phyloP scores from a whole-genome alignment of 2,888 invertebrate species.

The Drosophila melanosoma region DNA sequence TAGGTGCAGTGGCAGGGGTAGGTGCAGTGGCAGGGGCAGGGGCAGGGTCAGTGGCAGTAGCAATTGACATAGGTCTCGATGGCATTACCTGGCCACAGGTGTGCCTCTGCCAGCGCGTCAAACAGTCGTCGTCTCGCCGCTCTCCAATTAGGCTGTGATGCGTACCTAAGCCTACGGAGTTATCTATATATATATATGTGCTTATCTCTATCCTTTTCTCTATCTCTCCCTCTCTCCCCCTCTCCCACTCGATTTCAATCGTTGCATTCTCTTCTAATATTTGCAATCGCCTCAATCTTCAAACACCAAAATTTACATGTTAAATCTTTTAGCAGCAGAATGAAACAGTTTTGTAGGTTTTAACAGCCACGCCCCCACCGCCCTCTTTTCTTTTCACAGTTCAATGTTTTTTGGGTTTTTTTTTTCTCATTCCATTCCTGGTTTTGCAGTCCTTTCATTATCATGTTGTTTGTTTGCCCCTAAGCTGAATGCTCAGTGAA shows the following conservation, averaged over 20 bases:
- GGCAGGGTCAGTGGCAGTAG: conserved; percentile 4
- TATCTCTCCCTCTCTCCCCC: background rate
- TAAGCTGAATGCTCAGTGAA: conserved; percentile 2
- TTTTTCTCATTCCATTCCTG: background rate
- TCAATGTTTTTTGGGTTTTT: background rate
- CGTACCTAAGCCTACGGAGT: conserved; percentile 18
- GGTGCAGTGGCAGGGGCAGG: conserved; percentile 20
- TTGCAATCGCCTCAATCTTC: conserved; percentile 8
- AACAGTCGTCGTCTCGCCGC: conserved; percentile 23
- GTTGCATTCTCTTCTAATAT: background rate
- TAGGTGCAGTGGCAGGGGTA: background rate
- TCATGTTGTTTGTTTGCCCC: conserved; percentile 2
- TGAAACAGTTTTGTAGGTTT: conserved; percentile 6
- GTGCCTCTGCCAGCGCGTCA: conserved; percentile 28
- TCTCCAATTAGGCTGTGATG: conserved; percentile 38
- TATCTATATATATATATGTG: background rate
- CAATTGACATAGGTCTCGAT: conserved; percentile 24
- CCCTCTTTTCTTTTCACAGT: background rate
- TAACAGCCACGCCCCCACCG: background rate
- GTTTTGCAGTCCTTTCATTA: conserved; percentile 9
- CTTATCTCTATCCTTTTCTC: background rate
- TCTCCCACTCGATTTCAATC: background rate
- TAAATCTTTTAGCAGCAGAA: background rate
- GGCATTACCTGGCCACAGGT: conserved; percentile 46
- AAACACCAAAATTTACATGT: conserved; percentile 15